These are phyloP conservation scores for Planococcus citri DNA, from an alignment of 1,140 invertebrate species.

Conservation along the genomic window DNA sequence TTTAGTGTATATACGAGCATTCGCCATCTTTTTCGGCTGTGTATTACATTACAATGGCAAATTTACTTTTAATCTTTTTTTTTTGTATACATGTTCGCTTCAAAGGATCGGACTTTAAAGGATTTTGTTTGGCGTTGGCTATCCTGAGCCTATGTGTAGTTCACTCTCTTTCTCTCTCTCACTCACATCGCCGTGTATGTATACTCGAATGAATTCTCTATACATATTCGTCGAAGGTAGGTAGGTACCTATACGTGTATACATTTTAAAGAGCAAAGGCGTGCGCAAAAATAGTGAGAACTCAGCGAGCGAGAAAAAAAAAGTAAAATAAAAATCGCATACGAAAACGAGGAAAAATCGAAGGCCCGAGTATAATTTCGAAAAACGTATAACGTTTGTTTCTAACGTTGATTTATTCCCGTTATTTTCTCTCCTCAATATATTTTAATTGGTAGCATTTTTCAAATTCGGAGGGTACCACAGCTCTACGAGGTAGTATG, in stretches of 20 bases:
- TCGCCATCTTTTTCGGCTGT: constrained; percentile 1
- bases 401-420: neutral
- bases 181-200: too few species aligned
- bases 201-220: too few species aligned
- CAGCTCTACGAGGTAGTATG: too few species aligned
- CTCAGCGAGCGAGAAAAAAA: too few species aligned
- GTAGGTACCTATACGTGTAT: too few species aligned
- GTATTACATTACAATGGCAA: constrained; percentile 3
- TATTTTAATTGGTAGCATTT: constrained; percentile 8
- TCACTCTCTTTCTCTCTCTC: too few species aligned
- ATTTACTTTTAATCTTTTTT: constrained; percentile 5
- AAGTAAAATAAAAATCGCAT: too few species aligned
- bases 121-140: neutral
- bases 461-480: neutral
- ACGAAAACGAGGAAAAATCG: neutral
- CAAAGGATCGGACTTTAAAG: neutral
- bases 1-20: neutral
- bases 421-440: neutral
- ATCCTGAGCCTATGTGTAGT: neutral
- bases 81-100: neutral
- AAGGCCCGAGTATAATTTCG: neutral
- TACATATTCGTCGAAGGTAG: too few species aligned
- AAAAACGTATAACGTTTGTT: constrained; percentile 1
- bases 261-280: too few species aligned
- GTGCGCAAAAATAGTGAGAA: too few species aligned